Conservation (phyloP, 2,113 vertebrate species). For the Pseudorectes ferrugineus region DNA sequence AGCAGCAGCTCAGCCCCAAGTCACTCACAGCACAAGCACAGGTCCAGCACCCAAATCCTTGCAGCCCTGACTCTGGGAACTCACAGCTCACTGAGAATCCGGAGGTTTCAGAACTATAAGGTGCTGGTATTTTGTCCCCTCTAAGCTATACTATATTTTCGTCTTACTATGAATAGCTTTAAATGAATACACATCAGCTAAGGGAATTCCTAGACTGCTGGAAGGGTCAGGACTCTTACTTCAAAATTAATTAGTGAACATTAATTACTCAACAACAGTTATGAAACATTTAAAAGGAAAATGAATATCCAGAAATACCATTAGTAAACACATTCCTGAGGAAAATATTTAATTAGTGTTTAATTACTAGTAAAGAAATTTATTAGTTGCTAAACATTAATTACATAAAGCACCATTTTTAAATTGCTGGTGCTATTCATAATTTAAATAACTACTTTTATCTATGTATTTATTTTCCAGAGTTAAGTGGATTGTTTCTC, state of each 20-base stretch:
- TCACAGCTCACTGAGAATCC: not conserved
- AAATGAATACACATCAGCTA: constrained; percentile 11
- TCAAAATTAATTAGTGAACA: constrained; percentile 62
- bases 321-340: constrained; percentile 50
- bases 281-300: constrained; percentile 59
- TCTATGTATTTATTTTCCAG: constrained; percentile 11
- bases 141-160: not conserved
- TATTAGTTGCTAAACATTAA: constrained; percentile 43
- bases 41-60: accelerated
- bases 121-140: not conserved
- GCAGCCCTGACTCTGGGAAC: not conserved
- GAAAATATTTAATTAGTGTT: constrained; percentile 47
- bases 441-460: constrained; percentile 16
- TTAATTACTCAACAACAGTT: constrained; percentile 59
- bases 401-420: constrained; percentile 36
- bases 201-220: constrained; percentile 39
- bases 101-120: not conserved
- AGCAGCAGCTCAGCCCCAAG: not conserved
- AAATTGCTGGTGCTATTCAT: not conserved
- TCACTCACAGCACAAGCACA: not conserved
- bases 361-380: constrained; percentile 24
- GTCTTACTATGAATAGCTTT: constrained; percentile 23
- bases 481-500: not conserved
- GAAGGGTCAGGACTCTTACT: constrained; percentile 37
- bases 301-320: constrained; percentile 41